Evolutionary conservation across 2,797 vertebrate species (phyloP).

Genomic region (Macropus fuliginosus): DNA sequence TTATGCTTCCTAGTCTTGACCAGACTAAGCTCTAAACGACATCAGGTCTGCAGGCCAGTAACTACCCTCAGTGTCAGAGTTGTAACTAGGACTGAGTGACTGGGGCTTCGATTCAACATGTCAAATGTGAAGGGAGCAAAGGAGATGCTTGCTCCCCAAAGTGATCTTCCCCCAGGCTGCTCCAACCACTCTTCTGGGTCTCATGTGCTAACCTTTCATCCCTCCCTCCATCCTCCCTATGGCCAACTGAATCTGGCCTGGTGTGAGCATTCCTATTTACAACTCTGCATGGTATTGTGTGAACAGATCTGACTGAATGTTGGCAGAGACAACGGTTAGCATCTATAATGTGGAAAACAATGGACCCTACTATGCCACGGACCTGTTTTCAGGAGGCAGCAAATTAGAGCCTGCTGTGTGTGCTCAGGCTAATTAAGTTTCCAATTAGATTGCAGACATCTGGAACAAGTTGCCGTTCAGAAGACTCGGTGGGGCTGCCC

Average conservation of each 20-base stretch:
- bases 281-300: not conserved
- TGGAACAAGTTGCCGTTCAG: not conserved
- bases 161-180: not conserved
- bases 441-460: not conserved
- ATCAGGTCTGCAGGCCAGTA: too few species aligned
- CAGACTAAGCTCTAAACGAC: not conserved
- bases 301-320: not conserved
- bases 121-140: not conserved
- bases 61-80: not conserved
- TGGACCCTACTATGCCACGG: not conserved
- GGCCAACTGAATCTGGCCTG: not conserved
- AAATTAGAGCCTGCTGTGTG: not conserved
- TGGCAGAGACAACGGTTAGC: not conserved
- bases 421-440: not conserved
- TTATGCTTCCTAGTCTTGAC: not conserved
- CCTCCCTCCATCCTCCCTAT: not conserved
- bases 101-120: not conserved
- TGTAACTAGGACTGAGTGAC: not conserved
- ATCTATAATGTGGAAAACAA: not conserved
- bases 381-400: conserved; percentile 41
- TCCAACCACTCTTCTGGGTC: not conserved
- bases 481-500: not conserved
- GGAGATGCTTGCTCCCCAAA: not conserved
- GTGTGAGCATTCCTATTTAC: not conserved
- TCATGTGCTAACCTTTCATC: not conserved